Percentiles rank a stretch among this genome's conserved stretches.
Conservation (phyloP, 2,888 invertebrate genomes). For the Lucinisca nassula region DNA sequence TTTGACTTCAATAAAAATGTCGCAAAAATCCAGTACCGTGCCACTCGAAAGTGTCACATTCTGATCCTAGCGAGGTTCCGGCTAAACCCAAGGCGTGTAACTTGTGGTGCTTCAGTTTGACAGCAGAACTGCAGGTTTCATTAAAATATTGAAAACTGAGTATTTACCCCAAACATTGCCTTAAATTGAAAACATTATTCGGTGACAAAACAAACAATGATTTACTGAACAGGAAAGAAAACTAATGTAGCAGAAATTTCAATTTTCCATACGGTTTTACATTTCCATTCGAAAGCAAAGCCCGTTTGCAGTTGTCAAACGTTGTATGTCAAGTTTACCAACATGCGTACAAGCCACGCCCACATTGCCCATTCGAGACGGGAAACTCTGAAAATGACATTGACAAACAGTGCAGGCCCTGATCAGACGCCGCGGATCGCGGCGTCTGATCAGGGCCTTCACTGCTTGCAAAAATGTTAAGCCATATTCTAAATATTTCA, state of each 20-base stretch:
- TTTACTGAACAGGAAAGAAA: constrained; percentile 4
- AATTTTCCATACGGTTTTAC: constrained; percentile 65
- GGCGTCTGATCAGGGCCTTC: too few species aligned
- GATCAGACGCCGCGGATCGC: too few species aligned
- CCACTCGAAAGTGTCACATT: too few species aligned
- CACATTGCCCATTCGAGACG: too few species aligned
- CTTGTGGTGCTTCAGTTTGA: not conserved
- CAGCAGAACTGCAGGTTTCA: not conserved
- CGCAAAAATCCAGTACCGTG: too few species aligned
- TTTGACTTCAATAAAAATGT: too few species aligned
- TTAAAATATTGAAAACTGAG: constrained; percentile 14
- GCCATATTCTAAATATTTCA: not conserved
- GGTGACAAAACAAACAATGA: constrained; percentile 3
- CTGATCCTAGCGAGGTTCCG: too few species aligned
- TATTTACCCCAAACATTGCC: constrained; percentile 1
- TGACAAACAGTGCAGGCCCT: too few species aligned
- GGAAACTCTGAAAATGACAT: too few species aligned
- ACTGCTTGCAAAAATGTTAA: too few species aligned
- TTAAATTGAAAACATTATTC: constrained; percentile 19
- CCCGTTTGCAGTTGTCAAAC: constrained; percentile 57
- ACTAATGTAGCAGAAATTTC: constrained; percentile 68
- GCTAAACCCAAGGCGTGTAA: too few species aligned
- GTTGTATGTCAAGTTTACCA: constrained; percentile 20
- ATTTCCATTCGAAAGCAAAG: constrained; percentile 61
- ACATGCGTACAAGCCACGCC: constrained; percentile 5